Evolutionary conservation across 2,888 invertebrate species (phyloP).

Genomic region (Sphinx pinastri): DNA sequence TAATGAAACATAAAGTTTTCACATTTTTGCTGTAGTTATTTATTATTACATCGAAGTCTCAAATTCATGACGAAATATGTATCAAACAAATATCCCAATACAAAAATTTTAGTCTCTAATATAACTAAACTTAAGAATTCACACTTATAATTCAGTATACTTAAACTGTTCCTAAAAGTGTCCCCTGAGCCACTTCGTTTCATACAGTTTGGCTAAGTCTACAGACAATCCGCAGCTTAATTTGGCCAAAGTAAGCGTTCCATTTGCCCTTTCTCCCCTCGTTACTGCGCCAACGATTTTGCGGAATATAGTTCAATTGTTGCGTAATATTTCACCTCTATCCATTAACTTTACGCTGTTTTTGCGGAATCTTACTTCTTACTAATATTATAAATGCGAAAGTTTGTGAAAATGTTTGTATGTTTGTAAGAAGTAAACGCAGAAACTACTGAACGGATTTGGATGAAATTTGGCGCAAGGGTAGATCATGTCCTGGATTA

Average conservation of each 20-base stretch:
- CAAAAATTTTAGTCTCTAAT: too few species aligned
- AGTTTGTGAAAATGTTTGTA: too few species aligned
- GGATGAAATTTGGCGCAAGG: too few species aligned
- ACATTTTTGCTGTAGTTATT: too few species aligned
- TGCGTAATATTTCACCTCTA: constrained; percentile 11
- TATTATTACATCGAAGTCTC: too few species aligned
- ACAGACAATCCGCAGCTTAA: not conserved
- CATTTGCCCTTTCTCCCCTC: constrained; percentile 9
- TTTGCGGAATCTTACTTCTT: not conserved
- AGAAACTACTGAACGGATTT: too few species aligned
- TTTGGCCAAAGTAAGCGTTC: constrained; percentile 3
- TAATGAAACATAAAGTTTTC: too few species aligned
- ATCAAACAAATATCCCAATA: too few species aligned
- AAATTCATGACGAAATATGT: too few species aligned
- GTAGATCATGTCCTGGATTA: too few species aligned
- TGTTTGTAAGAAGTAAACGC: too few species aligned
- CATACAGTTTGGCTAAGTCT: constrained; percentile 2
- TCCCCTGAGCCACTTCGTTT: not conserved
- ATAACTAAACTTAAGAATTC: not conserved
- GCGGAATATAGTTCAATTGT: constrained; percentile 1
- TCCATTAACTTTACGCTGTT: not conserved
- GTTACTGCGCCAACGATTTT: constrained; percentile 11
- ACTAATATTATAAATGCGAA: too few species aligned
- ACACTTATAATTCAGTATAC: not conserved
- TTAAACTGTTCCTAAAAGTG: not conserved